Evolutionary conservation across 2,113 vertebrate genomes (phyloP).

Genomic region (Emydocephalus ijimae): DNA sequence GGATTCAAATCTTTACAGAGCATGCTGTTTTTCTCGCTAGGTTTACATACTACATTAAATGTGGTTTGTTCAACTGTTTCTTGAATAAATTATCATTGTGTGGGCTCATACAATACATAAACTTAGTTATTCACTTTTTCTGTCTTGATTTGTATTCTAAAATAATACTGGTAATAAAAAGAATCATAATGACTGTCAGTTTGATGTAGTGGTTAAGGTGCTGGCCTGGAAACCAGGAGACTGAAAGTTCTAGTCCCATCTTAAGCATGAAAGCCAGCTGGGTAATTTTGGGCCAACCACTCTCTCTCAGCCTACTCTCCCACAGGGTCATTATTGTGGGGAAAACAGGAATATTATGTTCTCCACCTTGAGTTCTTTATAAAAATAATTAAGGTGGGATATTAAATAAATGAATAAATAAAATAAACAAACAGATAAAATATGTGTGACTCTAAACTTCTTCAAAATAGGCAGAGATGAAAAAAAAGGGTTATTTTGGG

Average conservation of each 20-base stretch:
- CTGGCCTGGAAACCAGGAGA: too few relatives aligned
- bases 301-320: too few relatives aligned
- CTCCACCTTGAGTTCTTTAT: not conserved
- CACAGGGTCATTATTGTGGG: too few relatives aligned
- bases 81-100: not conserved
- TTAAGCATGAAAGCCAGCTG: too few relatives aligned
- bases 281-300: too few relatives aligned
- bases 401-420: not conserved
- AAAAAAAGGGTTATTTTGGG: not conserved
- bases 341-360: not conserved
- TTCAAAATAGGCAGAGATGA: not conserved
- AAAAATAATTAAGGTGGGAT: not conserved
- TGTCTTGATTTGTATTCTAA: not conserved
- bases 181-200: not conserved
- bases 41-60: not conserved
- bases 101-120: not conserved
- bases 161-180: not conserved
- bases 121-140: not conserved
- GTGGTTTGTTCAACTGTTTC: not conserved
- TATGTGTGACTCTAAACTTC: not conserved
- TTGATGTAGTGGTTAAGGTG: not conserved
- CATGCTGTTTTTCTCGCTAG: not conserved
- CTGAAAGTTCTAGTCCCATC: too few relatives aligned
- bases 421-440: not conserved
- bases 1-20: not conserved